Conservation (phyloP, 2,797 vertebrate genomes). For the Tauraco hartlaubi region DNA sequence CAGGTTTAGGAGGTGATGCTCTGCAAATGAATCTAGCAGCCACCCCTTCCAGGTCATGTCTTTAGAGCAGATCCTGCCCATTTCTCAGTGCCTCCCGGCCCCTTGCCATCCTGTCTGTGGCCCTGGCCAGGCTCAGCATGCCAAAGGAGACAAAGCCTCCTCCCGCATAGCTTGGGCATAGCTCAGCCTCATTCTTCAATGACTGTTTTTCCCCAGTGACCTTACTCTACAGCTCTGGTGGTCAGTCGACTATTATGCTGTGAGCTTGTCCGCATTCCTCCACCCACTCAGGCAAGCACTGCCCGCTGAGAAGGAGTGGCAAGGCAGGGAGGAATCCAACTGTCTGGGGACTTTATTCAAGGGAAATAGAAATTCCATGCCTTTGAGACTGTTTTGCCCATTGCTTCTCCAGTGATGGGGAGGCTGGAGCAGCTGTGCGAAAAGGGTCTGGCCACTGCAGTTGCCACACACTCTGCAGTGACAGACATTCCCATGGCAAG, state of each 20-base stretch:
- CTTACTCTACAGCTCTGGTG: conserved; percentile 61
- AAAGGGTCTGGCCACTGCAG: not conserved
- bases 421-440: not conserved
- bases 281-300: conserved; percentile 67
- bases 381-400: conserved; percentile 51
- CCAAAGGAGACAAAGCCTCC: conserved; percentile 61
- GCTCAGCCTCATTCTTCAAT: conserved; percentile 63
- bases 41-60: not conserved
- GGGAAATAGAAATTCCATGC: conserved; percentile 53
- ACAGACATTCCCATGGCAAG: conserved; percentile 26
- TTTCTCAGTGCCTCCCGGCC: not conserved
- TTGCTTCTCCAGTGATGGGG: not conserved
- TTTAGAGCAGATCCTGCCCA: not conserved
- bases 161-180: conserved; percentile 60
- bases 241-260: conserved; percentile 69
- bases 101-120: conserved; percentile 29
- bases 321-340: conserved; percentile 49
- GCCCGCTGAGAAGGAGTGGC: conserved; percentile 48
- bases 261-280: conserved; percentile 60
- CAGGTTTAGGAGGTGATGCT: not conserved
- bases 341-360: conserved; percentile 48
- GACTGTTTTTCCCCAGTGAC: conserved; percentile 66
- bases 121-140: conserved; percentile 19
- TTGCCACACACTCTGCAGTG: conserved; percentile 42
- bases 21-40: not conserved